Evolutionary conservation across 2,113 vertebrate species (phyloP).

Genomic region (Aix galericulata): DNA sequence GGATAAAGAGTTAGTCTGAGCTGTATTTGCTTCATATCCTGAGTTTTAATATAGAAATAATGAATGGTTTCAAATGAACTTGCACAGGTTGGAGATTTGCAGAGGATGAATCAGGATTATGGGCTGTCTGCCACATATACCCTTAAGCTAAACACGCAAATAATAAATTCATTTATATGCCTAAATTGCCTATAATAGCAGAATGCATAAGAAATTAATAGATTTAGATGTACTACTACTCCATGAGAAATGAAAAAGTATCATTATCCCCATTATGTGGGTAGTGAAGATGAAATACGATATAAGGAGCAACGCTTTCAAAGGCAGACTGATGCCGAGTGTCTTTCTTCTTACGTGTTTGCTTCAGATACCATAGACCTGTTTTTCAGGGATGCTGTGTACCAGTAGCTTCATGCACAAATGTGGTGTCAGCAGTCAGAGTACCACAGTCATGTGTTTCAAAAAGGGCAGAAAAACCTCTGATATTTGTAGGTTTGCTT

Average conservation of each 20-base stretch:
- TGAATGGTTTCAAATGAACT: not conserved
- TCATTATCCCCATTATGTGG: not conserved
- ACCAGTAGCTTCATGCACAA: not conserved
- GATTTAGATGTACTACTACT: not conserved
- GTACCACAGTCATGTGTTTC: not conserved
- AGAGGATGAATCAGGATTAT: constrained; percentile 16
- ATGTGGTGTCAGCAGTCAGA: not conserved
- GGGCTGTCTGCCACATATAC: constrained; percentile 6
- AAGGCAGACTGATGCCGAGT: not conserved
- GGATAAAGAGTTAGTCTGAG: not conserved
- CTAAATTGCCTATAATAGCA: constrained; percentile 10
- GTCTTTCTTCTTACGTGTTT: fast-evolving
- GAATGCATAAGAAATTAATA: constrained; percentile 4
- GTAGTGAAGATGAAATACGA: not conserved
- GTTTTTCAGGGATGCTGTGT: not conserved
- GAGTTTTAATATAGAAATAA: constrained; percentile 13
- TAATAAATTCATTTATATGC: constrained; percentile 2
- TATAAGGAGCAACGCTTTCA: not conserved
- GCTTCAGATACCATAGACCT: not conserved
- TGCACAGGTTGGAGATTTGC: not conserved
- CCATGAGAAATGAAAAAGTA: not conserved
- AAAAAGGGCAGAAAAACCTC: not conserved
- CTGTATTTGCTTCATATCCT: not conserved
- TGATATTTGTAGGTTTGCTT: not conserved
- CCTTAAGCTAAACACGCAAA: constrained; percentile 7